Evolutionary conservation across 2,113 vertebrate species (phyloP), one percentile per base, ranked within the genome.

Genomic region (Vicugna pacos): DNA sequence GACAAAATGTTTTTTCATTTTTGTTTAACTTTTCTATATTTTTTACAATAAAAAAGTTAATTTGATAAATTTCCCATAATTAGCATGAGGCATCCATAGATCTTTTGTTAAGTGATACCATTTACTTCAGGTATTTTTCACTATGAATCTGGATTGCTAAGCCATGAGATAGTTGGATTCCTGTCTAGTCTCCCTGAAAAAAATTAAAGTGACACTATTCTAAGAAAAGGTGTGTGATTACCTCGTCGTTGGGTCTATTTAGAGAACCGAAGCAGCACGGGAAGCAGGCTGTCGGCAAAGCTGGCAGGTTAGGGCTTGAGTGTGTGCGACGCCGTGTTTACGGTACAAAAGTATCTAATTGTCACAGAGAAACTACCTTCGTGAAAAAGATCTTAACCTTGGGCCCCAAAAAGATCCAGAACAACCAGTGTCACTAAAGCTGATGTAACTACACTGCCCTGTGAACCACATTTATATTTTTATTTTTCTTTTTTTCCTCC

Each of bases 161-260:
- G 30, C 42, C 58, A 22, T 32, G 73, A 92, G 38, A 30, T 30
- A 54, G 35, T 28, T 82, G 24, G 82, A 24, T 86, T 64, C 48
- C n/a, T 75, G 28, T 73, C 26, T 77, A 70, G 32, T 83, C n/a
- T 93, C 42, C 26, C 52, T 80, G 82, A 54, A 82, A 93, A 81
- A 48, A 76, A 89, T 81, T 62, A 60, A 46, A 82, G 24, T 50
- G 69, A 80, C 46, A 35, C 73, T 95, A 69, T 95, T 86, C 56
- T 79, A 92, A 97, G 95, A 93, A 94, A 95, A 96, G 92, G 79
- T 35, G 38, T 70, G 76, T 79, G 82, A 93, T 89, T 91, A 46
- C 4, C 8, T 26, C 5, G 54, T 65, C 89, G 75, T 88, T 42
- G 56, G 4, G 5, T 87, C 67, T 96, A n/a, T 94, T 96, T 76